Evolutionary conservation across 2,797 vertebrate genomes (phyloP), one percentile per base, ranked within the genome.

Genomic region (Phylloscopus collybita): DNA sequence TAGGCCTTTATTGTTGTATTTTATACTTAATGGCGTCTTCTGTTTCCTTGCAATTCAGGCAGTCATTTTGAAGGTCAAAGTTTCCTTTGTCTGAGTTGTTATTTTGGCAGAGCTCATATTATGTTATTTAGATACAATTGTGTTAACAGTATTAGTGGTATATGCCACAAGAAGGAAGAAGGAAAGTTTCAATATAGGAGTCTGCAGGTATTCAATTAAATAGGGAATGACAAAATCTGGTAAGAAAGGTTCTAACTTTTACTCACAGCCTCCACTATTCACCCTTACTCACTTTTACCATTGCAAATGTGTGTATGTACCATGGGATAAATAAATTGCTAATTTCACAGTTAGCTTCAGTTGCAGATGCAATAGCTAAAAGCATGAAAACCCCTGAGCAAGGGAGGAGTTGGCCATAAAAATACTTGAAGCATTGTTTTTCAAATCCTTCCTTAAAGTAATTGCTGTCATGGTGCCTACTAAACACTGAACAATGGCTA

Each of bases 331-430:
- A 92, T 92, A 91, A 96, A 93, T 83, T 32, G 51, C 44, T 80
- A 91, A 80, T 96, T 93, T 96, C 75, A 95, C 95, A 83, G 92
- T 80, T 92, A 95, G 72, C 47, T 88, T 93, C 54, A 80, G 78
- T 91, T 92, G 74, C 90, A 93, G 71, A 88, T 90, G 70, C 62
- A 90, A 82, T n/a, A 80, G 70, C 92, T 93, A 66, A 80, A 95
- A 90, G 78, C 80, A 87, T 73, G 67, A 89, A 96, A 93, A 90
- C 84, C 91, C 86, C n/a, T 88, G 91, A 92, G 94, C 79, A 80
- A 91, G 92, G 95, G 93, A 94, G 91, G 89, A 91, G 81, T 79
- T 94, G 4, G 3, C 34, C 51, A 60, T 90, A 91, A 95, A 88
- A 92, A 83, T 94, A 78, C 50, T 83, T 69, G 44, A 92, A 88